A percentile compares a stretch with the other conserved stretches of the same genome.
phyloP scores from a whole-genome alignment of 1,140 invertebrate genomes.

The Drosophila bocqueti region DNA sequence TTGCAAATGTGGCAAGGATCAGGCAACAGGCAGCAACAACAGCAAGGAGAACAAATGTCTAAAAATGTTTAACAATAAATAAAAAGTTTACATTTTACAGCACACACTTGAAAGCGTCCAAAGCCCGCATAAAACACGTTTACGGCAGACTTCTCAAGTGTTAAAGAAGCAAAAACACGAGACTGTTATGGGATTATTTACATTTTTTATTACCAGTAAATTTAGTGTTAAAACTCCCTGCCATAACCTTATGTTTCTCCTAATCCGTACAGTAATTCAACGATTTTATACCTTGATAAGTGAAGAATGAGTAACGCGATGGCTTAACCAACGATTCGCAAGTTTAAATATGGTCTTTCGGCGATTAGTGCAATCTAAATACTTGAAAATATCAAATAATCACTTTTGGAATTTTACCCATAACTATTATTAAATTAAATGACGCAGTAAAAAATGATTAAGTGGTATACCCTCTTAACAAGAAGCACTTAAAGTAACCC shows the following conservation, averaged over 20 bases:
- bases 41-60: conserved; percentile 30
- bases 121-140: conserved; percentile 1
- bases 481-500: not conserved
- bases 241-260: not conserved
- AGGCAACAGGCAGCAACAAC: not conserved
- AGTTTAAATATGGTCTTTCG: not conserved
- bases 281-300: not conserved
- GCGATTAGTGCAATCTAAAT: conserved; percentile 9
- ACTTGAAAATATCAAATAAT: conserved; percentile 15
- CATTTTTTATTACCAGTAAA: conserved; percentile 19
- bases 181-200: conserved; percentile 14
- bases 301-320: not conserved
- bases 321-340: not conserved
- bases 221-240: not conserved
- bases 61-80: conserved; percentile 52
- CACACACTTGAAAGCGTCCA: conserved; percentile 12
- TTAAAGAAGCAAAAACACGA: not conserved
- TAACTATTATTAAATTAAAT: conserved; percentile 7
- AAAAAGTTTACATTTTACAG: conserved; percentile 33
- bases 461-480: not conserved
- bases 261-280: not conserved
- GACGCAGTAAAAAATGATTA: not conserved
- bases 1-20: conserved; percentile 35
- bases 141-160: not conserved
- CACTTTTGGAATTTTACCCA: conserved; percentile 11